These are phyloP conservation scores for Neopelma chrysocephalum DNA, from an alignment of 2,797 vertebrate genomes.

Conservation along the genomic window DNA sequence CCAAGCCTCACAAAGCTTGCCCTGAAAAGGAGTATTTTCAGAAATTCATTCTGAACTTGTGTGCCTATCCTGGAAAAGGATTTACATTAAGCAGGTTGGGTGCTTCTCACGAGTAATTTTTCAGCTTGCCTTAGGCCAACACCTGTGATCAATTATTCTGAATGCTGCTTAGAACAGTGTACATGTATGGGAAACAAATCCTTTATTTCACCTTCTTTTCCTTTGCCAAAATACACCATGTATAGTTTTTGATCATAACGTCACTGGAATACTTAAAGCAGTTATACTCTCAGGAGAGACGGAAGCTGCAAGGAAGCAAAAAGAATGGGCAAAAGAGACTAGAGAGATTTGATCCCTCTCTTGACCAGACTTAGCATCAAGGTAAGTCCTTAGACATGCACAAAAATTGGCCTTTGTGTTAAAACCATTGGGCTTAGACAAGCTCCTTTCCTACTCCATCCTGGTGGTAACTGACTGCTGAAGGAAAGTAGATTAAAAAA, in stretches of 20 bases:
- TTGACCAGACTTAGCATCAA: not conserved
- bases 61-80: not conserved
- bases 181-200: not conserved
- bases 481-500: not conserved
- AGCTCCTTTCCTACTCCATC: not conserved
- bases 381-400: not conserved
- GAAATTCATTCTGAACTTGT: not conserved
- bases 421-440: not conserved
- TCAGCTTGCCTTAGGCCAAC: not conserved
- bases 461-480: not conserved
- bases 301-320: not conserved
- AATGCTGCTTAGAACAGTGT: not conserved
- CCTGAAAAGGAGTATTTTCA: not conserved
- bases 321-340: not conserved
- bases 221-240: not conserved
- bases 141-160: not conserved
- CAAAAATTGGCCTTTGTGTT: not conserved
- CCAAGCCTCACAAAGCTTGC: not conserved
- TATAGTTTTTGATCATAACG: not conserved
- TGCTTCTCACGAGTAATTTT: not conserved
- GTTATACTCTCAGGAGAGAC: not conserved
- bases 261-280: not conserved
- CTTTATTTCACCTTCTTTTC: not conserved
- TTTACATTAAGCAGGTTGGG: not conserved
- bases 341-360: not conserved